Conservation (phyloP, 2,797 vertebrate genomes). For the Gambelia wislizenii region DNA sequence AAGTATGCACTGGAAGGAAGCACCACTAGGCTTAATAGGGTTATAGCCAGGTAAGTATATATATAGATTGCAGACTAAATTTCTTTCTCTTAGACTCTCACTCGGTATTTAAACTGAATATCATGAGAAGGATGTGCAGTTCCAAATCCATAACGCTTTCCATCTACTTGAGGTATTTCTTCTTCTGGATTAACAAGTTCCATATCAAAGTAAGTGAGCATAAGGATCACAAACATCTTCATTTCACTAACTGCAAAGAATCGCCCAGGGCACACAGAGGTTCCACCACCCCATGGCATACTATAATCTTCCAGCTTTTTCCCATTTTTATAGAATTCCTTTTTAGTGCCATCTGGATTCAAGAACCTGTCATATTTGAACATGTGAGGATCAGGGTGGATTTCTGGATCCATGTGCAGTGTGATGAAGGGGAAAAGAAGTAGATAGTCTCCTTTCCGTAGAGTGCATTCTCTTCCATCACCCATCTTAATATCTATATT, state of each 20-base stretch:
- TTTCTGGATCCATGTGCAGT: slow-evolving; percentile 87
- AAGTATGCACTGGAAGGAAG: no score
- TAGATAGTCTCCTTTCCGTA: slow-evolving; percentile 87
- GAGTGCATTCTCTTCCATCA: slow-evolving; percentile 75
- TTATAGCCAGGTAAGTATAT: no score
- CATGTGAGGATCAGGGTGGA: slow-evolving; percentile 84
- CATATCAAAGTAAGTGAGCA: slow-evolving; percentile 89
- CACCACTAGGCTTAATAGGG: no score
- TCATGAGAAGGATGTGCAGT: slow-evolving; percentile 83
- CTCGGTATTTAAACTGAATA: slow-evolving; percentile 84
- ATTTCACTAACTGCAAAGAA: slow-evolving; percentile 90
- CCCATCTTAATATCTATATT: slow-evolving; percentile 81
- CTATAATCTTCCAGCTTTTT: slow-evolving; percentile 86
- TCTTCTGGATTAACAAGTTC: slow-evolving; percentile 83
- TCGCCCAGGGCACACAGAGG: slow-evolving; percentile 89
- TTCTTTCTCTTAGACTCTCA: slow-evolving; percentile 59
- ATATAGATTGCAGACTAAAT: no score
- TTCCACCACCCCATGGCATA: slow-evolving; percentile 92
- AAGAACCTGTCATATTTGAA: slow-evolving; percentile 91
- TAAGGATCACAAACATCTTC: slow-evolving; percentile 90
- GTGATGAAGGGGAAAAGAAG: slow-evolving; percentile 86
- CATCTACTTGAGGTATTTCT: slow-evolving; percentile 80
- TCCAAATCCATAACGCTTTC: slow-evolving; percentile 86
- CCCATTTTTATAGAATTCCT: slow-evolving; percentile 87
- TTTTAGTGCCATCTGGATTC: slow-evolving; percentile 83